phyloP scores from a whole-genome alignment of 1,140 invertebrate genomes.

The Agraylea sexmaculata region DNA sequence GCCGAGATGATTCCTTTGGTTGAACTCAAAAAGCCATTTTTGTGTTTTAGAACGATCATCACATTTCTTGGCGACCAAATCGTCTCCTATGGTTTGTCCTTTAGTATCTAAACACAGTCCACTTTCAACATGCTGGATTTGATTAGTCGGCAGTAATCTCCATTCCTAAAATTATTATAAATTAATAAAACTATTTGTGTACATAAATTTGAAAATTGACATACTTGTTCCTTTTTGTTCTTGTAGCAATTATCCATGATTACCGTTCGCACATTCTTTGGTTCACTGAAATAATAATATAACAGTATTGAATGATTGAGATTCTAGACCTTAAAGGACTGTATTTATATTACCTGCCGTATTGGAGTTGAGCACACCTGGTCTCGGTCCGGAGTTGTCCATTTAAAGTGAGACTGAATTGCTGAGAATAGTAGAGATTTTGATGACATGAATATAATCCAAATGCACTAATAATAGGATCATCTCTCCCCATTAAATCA shows the following conservation, averaged over 20 bases:
- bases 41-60: slow-evolving; percentile 9
- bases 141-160: slow-evolving; percentile 11
- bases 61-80: slow-evolving; percentile 9
- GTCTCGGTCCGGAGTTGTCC: slow-evolving; percentile 67
- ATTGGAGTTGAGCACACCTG: slow-evolving; percentile 47
- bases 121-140: slow-evolving; percentile 9
- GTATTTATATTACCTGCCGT: slow-evolving; percentile 28
- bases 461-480: slow-evolving; percentile 57
- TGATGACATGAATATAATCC: slow-evolving; percentile 68
- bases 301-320: background rate
- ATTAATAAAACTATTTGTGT: too few relatives aligned
- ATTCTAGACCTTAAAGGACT: slow-evolving; percentile 14
- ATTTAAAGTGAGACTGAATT: slow-evolving; percentile 58
- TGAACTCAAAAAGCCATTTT: slow-evolving; percentile 15
- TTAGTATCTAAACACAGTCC: slow-evolving; percentile 12
- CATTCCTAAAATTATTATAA: slow-evolving; percentile 14
- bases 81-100: slow-evolving; percentile 14
- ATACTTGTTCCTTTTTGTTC: slow-evolving; percentile 44
- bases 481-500: slow-evolving; percentile 65
- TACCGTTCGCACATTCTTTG: slow-evolving; percentile 28
- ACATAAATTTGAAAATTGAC: too few relatives aligned
- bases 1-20: slow-evolving; percentile 14
- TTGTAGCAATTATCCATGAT: slow-evolving; percentile 43
- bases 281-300: slow-evolving; percentile 18
- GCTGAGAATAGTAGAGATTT: slow-evolving; percentile 52